Base-by-base conservation (phyloP, 2,797 vertebrate genomes). In the Microctenopoma stevenorrisi region DNA sequence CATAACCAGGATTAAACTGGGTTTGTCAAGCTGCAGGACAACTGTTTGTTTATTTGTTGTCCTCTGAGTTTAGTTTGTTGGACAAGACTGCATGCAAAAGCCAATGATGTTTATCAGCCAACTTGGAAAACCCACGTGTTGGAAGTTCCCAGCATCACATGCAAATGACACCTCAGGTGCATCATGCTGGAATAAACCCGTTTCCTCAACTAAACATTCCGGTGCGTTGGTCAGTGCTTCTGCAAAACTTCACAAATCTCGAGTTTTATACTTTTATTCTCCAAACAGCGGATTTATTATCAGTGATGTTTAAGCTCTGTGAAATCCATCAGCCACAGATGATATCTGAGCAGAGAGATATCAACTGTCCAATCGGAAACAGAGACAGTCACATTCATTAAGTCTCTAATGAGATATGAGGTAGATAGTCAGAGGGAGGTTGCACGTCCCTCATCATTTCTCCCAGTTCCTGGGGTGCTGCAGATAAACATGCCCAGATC, bases 261-360 rank as follows among this genome's bases (percentile, higher is more conserved):
- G n/a, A 78, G 66, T 71, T 13, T 15, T 38, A 56, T 58, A 48
- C 61, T 48, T 18, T 18, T 18, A 18, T 18, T 18, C 48, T 50
- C 56, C 57, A 76, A 76, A 68, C 44, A 43, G 49, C 52, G 63
- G 8, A 61, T 59, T 58, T 73, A 43, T 67, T 47, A 76, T 70
- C 74, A 67, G 61, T 1, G 30, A 60, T 10, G 57, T 64, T 74
- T 50, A 57, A 84, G 63, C 61, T 58, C 77, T 74, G 42, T 86
- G 72, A 85, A 88, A 88, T 83, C 74, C 81, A 85, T 88, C 60
- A 7, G 76, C 65, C 76, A 81, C 70, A 75, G 86, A 78, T 46
- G 60, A 79, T 8, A 40, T 82, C 72, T 37, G 43, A 76, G 71
- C 50, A 9, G 43, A 18, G 64, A 73, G 70, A 72, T 82, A 81